Evolutionary conservation across 1,140 invertebrate species (phyloP).

Genomic region (Caerostris extrusa): DNA sequence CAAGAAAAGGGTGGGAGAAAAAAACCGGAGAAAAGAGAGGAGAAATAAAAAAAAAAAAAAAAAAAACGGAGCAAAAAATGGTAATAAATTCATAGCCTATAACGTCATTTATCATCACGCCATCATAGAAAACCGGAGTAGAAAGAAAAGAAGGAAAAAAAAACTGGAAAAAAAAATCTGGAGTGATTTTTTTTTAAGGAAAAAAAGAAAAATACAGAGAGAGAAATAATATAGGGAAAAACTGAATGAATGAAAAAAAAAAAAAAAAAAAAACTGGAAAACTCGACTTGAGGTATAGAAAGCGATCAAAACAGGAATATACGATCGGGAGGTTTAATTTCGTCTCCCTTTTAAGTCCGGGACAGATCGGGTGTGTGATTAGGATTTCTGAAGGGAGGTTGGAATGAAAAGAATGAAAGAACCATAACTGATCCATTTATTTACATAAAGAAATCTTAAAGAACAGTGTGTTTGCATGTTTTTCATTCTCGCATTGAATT

Average conservation of each 20-base stretch:
- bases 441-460: neutral
- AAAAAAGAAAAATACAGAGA: conserved; percentile 41
- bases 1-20: neutral
- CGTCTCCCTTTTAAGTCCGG: neutral
- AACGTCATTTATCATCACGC: conserved; percentile 51
- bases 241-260: neutral
- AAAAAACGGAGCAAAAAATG: conserved; percentile 5
- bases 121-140: conserved; percentile 30
- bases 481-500: neutral
- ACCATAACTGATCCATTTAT: conserved; percentile 43
- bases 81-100: conserved; percentile 57
- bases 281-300: neutral
- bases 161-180: neutral
- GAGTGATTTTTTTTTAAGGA: neutral
- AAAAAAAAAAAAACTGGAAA: neutral
- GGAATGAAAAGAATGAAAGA: conserved; percentile 8
- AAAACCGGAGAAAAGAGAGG: neutral
- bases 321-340: conserved; percentile 24
- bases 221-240: neutral
- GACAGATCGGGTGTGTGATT: neutral
- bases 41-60: neutral
- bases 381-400: neutral
- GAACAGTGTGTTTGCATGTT: neutral
- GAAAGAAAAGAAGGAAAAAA: neutral
- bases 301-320: conserved; percentile 35